Evolutionary conservation across 23 tunicate species (phyloP), one percentile per base, ranked within the genome.

Genomic region (Diplosoma virens): DNA sequence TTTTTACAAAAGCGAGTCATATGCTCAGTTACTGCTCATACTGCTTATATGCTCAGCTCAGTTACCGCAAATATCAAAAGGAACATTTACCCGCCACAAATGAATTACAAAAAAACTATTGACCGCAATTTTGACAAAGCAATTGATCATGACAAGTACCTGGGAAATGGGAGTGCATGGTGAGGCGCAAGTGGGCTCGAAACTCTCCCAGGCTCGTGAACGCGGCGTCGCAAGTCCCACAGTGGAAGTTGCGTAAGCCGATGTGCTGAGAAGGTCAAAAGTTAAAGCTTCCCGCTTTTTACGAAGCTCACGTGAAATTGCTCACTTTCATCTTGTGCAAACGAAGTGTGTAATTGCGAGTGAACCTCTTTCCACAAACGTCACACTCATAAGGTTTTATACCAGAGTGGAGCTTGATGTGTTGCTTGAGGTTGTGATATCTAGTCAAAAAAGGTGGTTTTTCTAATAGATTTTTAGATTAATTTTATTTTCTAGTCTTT

Each of bases 381-480:
- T 95, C 96, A 73, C 99, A 95, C 55, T 89, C 96, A 65, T 80
- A 95, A 5, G 99, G 99, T 61, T 95, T 95, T 26, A 95, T 77
- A 1, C 99, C 99, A 20, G 93, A 84, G 59, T 95, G 99, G 37
- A 95, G 93, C 71, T 95, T 95, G 59, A 95, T 82, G 78, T 95
- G 99, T 32, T 95, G 99, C 66, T 95, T 95, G 66, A 95, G 50
- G 60, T 95, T 95, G 75, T 95, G 99, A 59, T 74, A 95, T 37
- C 99, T 95, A 33, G 35, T 25, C 61, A 37, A 67, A 28, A 70
- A 21, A 41, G 16, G n/a, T n/a, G n/a, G n/a, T n/a, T n/a, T n/a
- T n/a, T n/a, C n/a, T n/a, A n/a, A n/a, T n/a, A n/a, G n/a, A n/a
- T n/a, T n/a, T n/a, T n/a, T n/a, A n/a, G n/a, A n/a, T n/a, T n/a